Evolutionary conservation across 2,113 vertebrate genomes (phyloP).

Genomic region (Agelaius phoeniceus): DNA sequence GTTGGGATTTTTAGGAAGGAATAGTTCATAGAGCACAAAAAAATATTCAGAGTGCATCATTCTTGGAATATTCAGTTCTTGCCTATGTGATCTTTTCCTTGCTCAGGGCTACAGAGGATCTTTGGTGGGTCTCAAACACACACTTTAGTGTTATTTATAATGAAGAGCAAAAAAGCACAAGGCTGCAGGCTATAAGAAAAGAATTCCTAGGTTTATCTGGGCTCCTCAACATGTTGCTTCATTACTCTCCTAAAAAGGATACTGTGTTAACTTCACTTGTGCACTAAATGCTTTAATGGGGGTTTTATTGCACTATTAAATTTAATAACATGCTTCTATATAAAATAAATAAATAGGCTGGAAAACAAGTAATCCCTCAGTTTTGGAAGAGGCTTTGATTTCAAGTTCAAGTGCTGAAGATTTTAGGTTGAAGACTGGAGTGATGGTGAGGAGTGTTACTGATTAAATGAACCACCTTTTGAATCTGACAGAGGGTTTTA

Average conservation of each 20-base stretch:
- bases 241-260: background rate
- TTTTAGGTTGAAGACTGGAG: background rate
- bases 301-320: background rate
- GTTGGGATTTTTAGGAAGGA: background rate
- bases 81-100: background rate
- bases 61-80: background rate
- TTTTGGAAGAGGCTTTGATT: background rate
- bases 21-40: background rate
- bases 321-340: background rate
- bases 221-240: background rate
- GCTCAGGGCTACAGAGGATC: background rate
- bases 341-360: background rate
- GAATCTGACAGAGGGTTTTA: background rate
- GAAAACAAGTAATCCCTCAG: background rate
- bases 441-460: background rate
- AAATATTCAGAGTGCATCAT: background rate
- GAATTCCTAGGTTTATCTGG: background rate
- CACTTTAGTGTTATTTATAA: background rate
- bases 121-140: background rate
- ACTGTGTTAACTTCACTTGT: background rate
- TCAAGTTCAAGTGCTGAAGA: background rate
- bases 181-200: background rate
- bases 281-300: background rate
- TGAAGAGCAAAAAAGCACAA: background rate
- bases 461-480: background rate